phyloP scores from a whole-genome alignment of 1,140 invertebrate genomes.

The Caenorhabditis brenneri region DNA sequence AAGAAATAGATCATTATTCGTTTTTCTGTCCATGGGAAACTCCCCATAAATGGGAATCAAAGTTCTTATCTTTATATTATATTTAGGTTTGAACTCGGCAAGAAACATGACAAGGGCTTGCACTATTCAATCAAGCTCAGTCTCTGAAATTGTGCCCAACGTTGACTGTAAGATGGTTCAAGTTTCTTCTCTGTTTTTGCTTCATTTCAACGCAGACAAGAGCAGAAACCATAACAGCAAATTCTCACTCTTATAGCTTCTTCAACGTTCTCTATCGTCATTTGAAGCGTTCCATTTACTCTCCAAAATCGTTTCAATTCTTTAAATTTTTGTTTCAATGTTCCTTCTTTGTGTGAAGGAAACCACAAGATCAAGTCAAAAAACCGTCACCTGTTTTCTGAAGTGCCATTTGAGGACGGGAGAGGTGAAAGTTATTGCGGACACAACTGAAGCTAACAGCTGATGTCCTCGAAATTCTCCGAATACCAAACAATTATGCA shows the following conservation, averaged over 20 bases:
- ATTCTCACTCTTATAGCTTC: too few relatives aligned
- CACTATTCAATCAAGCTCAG: too few relatives aligned
- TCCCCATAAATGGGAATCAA: background rate
- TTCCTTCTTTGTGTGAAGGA: background rate
- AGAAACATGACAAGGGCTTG: too few relatives aligned
- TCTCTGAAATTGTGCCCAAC: too few relatives aligned
- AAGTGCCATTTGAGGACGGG: background rate
- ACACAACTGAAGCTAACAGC: background rate
- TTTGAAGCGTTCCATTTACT: too few relatives aligned
- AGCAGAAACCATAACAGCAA: too few relatives aligned
- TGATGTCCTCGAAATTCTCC: conserved; percentile 33
- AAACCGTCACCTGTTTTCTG: background rate
- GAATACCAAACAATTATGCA: conserved; percentile 2
- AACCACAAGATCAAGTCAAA: conserved; percentile 30
- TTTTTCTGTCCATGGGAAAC: background rate
- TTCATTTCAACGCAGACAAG: too few relatives aligned
- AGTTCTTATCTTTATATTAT: too few relatives aligned
- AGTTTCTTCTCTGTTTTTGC: too few relatives aligned
- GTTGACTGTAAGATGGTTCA: too few relatives aligned
- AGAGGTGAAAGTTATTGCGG: background rate
- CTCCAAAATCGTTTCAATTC: background rate
- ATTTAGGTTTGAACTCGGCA: too few relatives aligned
- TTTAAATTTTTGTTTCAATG: conserved; percentile 4
- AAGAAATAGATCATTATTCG: background rate
- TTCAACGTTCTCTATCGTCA: too few relatives aligned